Conservation (phyloP, 1,140 invertebrate genomes). For the Diuraphis noxia region DNA sequence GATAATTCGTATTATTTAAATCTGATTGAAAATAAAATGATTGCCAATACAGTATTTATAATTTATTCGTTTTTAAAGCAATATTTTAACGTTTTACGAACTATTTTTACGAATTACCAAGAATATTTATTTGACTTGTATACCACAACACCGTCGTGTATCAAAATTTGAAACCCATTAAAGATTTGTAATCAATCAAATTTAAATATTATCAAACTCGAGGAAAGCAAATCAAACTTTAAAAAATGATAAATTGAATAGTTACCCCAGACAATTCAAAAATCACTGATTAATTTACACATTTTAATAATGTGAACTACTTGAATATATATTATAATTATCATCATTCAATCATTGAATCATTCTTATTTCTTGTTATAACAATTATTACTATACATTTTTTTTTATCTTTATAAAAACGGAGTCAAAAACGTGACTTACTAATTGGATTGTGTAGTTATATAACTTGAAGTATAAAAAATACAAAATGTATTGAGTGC, state of each 20-base stretch:
- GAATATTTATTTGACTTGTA: not conserved
- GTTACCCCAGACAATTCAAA: not conserved
- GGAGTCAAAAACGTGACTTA: slow-evolving; percentile 50
- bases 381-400: slow-evolving; percentile 12
- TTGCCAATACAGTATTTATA: not conserved
- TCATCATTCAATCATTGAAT: slow-evolving; percentile 24
- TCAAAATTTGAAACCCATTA: not conserved
- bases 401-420: slow-evolving; percentile 19
- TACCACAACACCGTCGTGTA: not conserved
- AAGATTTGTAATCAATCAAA: not conserved
- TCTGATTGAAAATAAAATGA: not conserved
- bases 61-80: not conserved
- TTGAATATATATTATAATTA: slow-evolving; percentile 37
- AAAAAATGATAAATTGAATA: not conserved
- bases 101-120: not conserved
- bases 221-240: not conserved
- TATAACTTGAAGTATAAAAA: slow-evolving; percentile 12
- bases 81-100: not conserved
- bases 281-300: not conserved
- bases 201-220: not conserved
- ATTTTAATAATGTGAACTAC: not conserved
- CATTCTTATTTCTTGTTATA: slow-evolving; percentile 1
- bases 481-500: slow-evolving; percentile 31
- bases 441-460: slow-evolving; percentile 47
- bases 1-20: not conserved